A percentile compares a stretch with the other conserved stretches of the same genome.
phyloP scores from a whole-genome alignment of 2,888 invertebrate species.

The Agrochola lychnidis region DNA sequence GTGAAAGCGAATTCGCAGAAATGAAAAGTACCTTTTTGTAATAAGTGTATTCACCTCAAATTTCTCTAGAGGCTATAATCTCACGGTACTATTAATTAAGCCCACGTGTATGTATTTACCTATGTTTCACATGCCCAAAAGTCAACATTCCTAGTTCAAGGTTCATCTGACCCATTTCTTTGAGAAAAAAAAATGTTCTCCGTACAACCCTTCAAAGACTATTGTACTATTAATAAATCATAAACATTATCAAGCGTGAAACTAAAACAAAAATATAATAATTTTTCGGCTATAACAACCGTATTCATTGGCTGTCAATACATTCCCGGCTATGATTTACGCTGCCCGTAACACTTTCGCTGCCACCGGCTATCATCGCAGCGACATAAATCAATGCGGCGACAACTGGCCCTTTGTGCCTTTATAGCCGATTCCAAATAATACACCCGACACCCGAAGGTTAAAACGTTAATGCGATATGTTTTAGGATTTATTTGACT shows the following conservation, averaged over 20 bases:
- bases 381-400: constrained; percentile 86
- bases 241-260: constrained; percentile 56
- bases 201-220: constrained; percentile 4
- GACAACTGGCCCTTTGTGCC: constrained; percentile 77
- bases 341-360: constrained; percentile 84
- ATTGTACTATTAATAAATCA: constrained; percentile 44
- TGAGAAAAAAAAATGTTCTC: background rate
- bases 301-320: constrained; percentile 89
- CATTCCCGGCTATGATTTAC: constrained; percentile 85
- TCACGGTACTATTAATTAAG: background rate
- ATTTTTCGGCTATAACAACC: constrained; percentile 78
- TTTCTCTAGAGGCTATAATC: background rate
- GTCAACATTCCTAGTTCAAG: background rate
- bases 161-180: background rate
- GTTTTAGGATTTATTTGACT: constrained; percentile 59
- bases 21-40: background rate
- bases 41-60: background rate
- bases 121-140: background rate
- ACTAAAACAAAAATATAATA: constrained; percentile 72
- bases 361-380: constrained; percentile 72
- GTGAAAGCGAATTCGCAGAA: background rate
- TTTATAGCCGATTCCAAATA: constrained; percentile 78
- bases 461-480: constrained; percentile 63
- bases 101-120: background rate
- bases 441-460: constrained; percentile 68